Evolutionary conservation across 1,140 invertebrate species (phyloP), one percentile per base, ranked within the genome.

Genomic region (Amyelois transitella): DNA sequence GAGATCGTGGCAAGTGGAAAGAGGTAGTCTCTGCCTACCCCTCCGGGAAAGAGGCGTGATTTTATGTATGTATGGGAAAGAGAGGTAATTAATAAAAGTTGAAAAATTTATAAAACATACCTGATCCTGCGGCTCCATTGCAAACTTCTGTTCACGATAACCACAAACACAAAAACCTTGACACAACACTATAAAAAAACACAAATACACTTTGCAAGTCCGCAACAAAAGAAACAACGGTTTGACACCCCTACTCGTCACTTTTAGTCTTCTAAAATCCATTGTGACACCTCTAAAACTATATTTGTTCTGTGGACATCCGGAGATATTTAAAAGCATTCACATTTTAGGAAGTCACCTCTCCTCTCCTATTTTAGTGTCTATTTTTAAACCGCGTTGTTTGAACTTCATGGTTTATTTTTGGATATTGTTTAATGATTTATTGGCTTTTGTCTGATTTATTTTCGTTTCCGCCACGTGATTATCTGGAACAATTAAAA

Each of bases 91-190:
- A 38, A 19, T 19, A 21, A 19, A 21, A n/a, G 2, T 20, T 21
- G 21, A 52, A 44, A 43, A 50, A 17, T 55, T 14, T 44, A 53
- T 53, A 20, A 38, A 55, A 57, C 56, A 55, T 64, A 89, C 88
- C 82, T 89, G 88, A 90, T 96, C 95, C 77, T 95, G 94, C 1
- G 95, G 95, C 76, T 96, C 94, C 91, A 95, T 95, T 51, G 94
- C 94, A 78, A 96, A 96, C 67, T 88, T 89, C 71, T 89, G 88
- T 53, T 89, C 88, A 19, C 70, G 64, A 54, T 69, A 81, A 48
- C 72, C 80, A 55, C 74, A 75, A 48, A 74, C 72, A 71, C 63
- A 58, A 45, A 78, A 64, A 55, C 70, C 52, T 62, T 60, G 59
- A 55, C 63, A 62, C 49, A 75, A 64, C 63, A 83, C 62, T 70